phyloP scores from a whole-genome alignment of 2,888 invertebrate species.

The Ptilodon capucinus region DNA sequence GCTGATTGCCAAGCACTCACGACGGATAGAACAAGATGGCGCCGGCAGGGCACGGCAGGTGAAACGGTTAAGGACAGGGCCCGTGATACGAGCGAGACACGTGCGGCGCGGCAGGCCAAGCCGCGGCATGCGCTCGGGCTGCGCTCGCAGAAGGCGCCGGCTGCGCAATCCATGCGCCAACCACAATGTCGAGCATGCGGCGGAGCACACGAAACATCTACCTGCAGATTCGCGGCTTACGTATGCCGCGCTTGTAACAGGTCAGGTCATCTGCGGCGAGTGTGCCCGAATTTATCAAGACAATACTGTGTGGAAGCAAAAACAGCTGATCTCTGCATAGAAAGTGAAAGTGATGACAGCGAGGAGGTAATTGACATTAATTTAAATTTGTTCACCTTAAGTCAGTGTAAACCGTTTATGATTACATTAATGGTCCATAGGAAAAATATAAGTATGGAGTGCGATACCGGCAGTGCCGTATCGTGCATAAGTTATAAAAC shows the following conservation, averaged over 20 bases:
- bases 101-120: background rate
- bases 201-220: background rate
- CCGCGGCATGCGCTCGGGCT: background rate
- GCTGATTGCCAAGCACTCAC: no score
- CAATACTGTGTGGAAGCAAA: background rate
- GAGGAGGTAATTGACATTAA: background rate
- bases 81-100: no score
- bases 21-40: no score
- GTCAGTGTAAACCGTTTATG: background rate
- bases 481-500: slow-evolving; percentile 1
- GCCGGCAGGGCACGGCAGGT: no score
- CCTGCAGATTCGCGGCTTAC: background rate
- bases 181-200: background rate
- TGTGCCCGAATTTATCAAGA: background rate
- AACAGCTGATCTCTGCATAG: no score
- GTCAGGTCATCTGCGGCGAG: background rate
- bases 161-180: no score
- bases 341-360: background rate
- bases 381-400: background rate
- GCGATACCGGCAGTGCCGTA: slow-evolving; percentile 1
- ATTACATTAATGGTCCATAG: background rate
- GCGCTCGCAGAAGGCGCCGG: no score
- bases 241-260: background rate
- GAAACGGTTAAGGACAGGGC: no score
- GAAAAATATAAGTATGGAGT: background rate